These are phyloP conservation scores for Microtus richardsoni DNA, from an alignment of 2,113 vertebrate genomes.

Conservation along the genomic window DNA sequence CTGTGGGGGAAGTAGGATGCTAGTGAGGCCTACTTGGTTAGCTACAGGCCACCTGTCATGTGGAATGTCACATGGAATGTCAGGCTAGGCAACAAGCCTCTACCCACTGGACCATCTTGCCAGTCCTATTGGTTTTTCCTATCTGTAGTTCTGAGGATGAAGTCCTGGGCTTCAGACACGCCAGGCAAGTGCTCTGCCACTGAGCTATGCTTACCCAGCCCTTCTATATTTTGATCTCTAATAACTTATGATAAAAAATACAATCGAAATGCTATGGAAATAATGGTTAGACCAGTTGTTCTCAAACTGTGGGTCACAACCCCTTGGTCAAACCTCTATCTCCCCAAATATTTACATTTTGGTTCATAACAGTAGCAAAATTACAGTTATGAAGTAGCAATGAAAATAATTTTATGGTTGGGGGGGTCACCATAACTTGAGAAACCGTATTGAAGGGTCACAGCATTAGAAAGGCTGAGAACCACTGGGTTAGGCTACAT, in stretches of 20 bases:
- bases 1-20: not conserved
- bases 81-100: not conserved
- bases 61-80: not conserved
- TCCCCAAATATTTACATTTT: not conserved
- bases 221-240: not conserved
- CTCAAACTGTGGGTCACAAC: not conserved
- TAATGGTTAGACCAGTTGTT: not conserved
- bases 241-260: not conserved
- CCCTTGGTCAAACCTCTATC: not conserved
- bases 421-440: not conserved
- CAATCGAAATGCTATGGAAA: not conserved
- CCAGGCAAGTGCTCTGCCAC: not conserved
- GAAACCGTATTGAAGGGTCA: not conserved
- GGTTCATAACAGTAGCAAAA: not conserved
- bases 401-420: no score
- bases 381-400: no score
- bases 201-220: no score
- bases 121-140: not conserved
- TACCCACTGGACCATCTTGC: not conserved
- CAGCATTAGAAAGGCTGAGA: not conserved
- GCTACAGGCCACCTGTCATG: not conserved
- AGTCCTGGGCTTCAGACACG: not conserved
- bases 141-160: not conserved
- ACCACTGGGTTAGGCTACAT: not conserved
- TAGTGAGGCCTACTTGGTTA: not conserved